Percentiles rank a stretch among this genome's conserved stretches.
Evolutionary conservation across 2,113 vertebrate species (phyloP).

Genomic region (Sprattus sprattus): DNA sequence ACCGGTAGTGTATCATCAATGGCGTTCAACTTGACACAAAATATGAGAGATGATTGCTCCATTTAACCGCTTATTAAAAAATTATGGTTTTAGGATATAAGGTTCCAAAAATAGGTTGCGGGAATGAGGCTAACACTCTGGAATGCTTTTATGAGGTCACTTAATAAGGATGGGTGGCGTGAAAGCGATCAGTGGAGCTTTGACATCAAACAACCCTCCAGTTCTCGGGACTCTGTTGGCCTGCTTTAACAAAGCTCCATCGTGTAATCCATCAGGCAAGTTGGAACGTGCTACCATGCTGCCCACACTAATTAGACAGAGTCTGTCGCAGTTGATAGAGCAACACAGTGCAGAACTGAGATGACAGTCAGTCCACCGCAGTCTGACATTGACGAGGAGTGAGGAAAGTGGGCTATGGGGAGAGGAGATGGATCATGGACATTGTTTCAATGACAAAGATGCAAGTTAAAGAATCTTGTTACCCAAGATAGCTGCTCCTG

Average conservation of each 20-base stretch:
- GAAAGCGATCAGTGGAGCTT: not conserved
- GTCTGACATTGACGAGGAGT: conserved; percentile 18
- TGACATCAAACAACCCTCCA: not conserved
- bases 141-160: not conserved
- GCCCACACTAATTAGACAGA: conserved; percentile 44
- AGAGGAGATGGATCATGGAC: not conserved
- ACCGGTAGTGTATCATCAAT: not conserved
- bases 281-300: conserved; percentile 30
- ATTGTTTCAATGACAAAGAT: not conserved
- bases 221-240: not conserved
- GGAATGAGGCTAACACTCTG: not conserved
- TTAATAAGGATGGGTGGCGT: not conserved
- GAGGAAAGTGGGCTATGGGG: not conserved
- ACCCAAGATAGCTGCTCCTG: not conserved
- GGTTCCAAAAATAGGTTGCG: conserved; percentile 1
- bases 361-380: conserved; percentile 25
- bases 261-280: conserved; percentile 40
- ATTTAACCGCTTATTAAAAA: conserved; percentile 1
- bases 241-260: conserved; percentile 12
- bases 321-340: conserved; percentile 34
- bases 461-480: not conserved
- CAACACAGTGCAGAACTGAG: conserved; percentile 25
- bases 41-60: conserved; percentile 12
- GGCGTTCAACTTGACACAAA: not conserved
- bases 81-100: not conserved